Evolutionary conservation across 2,113 vertebrate genomes (phyloP).

Genomic region (Centropus unirufus): DNA sequence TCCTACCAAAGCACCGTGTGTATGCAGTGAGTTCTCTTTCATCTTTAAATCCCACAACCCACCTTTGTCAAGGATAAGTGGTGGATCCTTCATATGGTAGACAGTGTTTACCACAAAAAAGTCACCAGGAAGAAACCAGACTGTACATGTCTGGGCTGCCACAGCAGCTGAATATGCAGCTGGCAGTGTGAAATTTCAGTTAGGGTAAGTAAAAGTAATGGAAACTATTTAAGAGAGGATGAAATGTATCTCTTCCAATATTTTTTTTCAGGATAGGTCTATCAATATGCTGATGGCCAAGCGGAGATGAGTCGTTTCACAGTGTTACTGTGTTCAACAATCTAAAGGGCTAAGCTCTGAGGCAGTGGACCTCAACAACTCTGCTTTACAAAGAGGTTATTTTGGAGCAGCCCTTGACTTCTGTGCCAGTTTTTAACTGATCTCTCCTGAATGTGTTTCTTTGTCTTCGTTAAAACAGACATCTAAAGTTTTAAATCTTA

Average conservation of each 20-base stretch:
- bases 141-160: neutral
- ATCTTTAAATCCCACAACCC: neutral
- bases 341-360: neutral
- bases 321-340: neutral
- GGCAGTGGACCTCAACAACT: neutral
- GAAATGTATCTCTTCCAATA: neutral
- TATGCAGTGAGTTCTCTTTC: neutral
- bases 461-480: neutral
- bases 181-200: conserved; percentile 10
- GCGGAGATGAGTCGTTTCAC: neutral
- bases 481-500: neutral
- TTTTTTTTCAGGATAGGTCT: neutral
- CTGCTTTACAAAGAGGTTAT: neutral
- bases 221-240: neutral
- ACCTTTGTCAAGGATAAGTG: conserved; percentile 14
- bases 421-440: neutral
- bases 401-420: neutral
- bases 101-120: neutral
- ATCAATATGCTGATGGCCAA: neutral
- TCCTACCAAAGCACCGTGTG: neutral
- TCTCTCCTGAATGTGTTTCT: neutral
- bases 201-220: neutral
- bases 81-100: conserved; percentile 18
- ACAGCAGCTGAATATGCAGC: neutral
- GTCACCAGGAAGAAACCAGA: neutral